Base-by-base conservation (phyloP, 2,888 invertebrate species). In the Cataglyphis livida region DNA sequence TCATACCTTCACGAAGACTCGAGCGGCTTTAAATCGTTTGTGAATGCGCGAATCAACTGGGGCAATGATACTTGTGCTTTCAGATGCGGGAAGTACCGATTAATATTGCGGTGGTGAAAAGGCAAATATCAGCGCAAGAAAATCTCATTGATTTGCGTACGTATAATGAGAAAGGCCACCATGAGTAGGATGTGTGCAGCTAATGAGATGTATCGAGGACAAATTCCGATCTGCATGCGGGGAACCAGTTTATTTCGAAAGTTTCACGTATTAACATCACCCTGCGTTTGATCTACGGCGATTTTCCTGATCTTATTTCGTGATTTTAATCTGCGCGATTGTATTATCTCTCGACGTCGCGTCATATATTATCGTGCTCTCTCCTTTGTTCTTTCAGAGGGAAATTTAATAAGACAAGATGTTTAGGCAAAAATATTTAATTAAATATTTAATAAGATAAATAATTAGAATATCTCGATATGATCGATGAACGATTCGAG, bases 131-230 rank as follows among this genome's bases (percentile, higher is more conserved):
- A 65, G 65, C 18, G 41, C 21, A 32, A 59, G 32, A 59, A 79
- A 70, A 44, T 25, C 44, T 25, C 28, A 25, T 59, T 10, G 12
- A 68, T 70, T 59, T 15, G 41, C 18, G 5, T 28, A 4, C 4
- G 25, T n/a, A 21, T 38, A 35, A 68, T 25, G 28, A 59, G 44
- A 59, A 44, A 25, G 70, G 73, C 61, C 73, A 65, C 10, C 76
- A 54, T n/a, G 54, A 82, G 82, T 87, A 85, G 83, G 87, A 89
- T 87, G 82, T 82, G 44, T 73, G 62, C n/a, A 89, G 79, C 78
- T 93, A 93, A 93, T 93, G 90, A 90, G 90, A 93, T 92, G 93
- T 91, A 94, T 91, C 91, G 92, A 84, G 94, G 91, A 92, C 93
- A 92, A 93, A 94, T 93, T 93, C 93, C 91, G 83, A 89, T 88